Percentiles rank a stretch among this genome's conserved stretches.
These are phyloP conservation scores for Tenthredo livida DNA, from an alignment of 2,888 invertebrate genomes.

Conservation along the genomic window DNA sequence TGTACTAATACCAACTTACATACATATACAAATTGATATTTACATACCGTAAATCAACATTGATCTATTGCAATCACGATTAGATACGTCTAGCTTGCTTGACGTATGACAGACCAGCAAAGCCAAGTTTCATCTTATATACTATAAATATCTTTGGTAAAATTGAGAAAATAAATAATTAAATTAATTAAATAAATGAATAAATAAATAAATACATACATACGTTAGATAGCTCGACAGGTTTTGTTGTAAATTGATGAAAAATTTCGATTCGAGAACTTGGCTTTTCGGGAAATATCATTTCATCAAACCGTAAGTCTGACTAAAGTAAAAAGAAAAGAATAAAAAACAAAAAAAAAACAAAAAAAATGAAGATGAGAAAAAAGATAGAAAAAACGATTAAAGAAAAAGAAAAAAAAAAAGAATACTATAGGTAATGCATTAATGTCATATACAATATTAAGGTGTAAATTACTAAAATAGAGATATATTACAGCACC, in stretches of 20 bases:
- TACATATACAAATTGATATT: constrained; percentile 61
- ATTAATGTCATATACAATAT: constrained; percentile 46
- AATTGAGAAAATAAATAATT: not conserved
- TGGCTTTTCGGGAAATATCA: constrained; percentile 54
- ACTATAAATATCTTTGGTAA: not conserved
- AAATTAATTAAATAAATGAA: not conserved
- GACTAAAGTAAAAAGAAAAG: constrained; percentile 40
- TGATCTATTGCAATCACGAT: constrained; percentile 54
- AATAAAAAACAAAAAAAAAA: not conserved
- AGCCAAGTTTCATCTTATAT: constrained; percentile 7
- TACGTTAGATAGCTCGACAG: not conserved
- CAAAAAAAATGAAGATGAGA: not conserved
- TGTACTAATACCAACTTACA: constrained; percentile 47
- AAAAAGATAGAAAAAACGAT: not conserved
- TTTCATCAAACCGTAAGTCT: constrained; percentile 54
- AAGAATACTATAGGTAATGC: constrained; percentile 26
- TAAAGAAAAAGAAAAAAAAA: not conserved
- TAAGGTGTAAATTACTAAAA: constrained; percentile 38
- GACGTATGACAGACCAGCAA: constrained; percentile 22
- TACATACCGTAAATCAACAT: constrained; percentile 57
- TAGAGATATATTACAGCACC: constrained; percentile 53
- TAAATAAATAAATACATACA: not conserved
- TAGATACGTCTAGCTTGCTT: constrained; percentile 21
- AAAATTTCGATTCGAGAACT: not conserved
- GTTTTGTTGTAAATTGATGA: not conserved